phyloP scores from a whole-genome alignment of 2,113 vertebrate genomes.

The Otus sunia region DNA sequence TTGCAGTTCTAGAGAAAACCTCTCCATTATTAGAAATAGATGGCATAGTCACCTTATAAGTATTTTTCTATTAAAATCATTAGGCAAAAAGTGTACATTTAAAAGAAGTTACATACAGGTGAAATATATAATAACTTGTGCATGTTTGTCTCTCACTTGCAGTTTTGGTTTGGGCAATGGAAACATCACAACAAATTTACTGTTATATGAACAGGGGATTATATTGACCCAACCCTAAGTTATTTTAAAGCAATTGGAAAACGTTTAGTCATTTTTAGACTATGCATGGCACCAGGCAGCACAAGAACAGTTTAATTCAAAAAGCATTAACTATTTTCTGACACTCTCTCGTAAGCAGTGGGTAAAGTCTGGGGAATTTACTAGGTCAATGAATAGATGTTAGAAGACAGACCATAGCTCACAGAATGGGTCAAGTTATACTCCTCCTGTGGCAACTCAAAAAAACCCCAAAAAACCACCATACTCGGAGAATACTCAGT shows the following conservation, averaged over 20 bases:
- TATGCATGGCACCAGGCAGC: background rate
- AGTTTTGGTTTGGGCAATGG: background rate
- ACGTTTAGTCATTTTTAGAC: background rate
- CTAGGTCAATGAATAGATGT: background rate
- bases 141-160: background rate
- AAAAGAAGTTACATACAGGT: background rate
- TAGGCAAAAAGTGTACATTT: background rate
- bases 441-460: background rate
- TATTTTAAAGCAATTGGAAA: background rate
- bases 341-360: background rate
- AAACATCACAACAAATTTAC: background rate
- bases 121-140: background rate
- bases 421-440: background rate
- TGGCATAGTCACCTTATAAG: background rate
- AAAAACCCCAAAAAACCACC: background rate
- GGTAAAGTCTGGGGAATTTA: background rate
- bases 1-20: background rate
- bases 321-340: background rate
- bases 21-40: background rate
- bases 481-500: background rate
- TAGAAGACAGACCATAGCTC: background rate
- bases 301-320: background rate
- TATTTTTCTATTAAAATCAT: background rate
- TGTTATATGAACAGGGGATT: background rate
- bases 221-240: background rate